A percentile compares a stretch with the other conserved stretches of the same genome.
phyloP scores from a whole-genome alignment of 2,113 vertebrate species.

The Capreolus pygargus region DNA sequence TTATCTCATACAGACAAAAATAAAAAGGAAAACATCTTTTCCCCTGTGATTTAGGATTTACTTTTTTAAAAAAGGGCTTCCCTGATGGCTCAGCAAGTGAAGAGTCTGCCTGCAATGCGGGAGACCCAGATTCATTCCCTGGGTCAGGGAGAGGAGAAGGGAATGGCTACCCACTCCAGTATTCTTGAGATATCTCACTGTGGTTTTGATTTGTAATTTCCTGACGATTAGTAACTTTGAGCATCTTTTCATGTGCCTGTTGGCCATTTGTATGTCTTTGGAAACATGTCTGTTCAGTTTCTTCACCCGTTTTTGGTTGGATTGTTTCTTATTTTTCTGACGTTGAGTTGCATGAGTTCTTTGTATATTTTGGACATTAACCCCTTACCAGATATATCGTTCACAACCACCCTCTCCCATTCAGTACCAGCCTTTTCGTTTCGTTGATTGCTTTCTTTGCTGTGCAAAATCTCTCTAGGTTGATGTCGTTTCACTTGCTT shows the following conservation, averaged over 20 bases:
- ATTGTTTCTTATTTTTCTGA: background rate
- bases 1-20: background rate
- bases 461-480: background rate
- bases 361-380: background rate
- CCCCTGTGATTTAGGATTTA: background rate
- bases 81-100: background rate
- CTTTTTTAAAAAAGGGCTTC: background rate
- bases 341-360: background rate
- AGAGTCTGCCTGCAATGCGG: background rate
- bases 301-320: background rate
- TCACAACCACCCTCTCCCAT: background rate
- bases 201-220: background rate
- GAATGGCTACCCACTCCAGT: background rate
- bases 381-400: background rate
- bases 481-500: background rate
- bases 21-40: background rate
- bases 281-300: background rate
- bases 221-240: background rate
- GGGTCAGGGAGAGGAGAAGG: background rate
- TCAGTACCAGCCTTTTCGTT: background rate
- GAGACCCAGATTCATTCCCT: background rate
- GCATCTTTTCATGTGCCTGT: background rate
- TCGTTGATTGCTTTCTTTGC: background rate
- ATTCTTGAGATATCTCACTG: background rate
- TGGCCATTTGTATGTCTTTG: background rate